A percentile compares a stretch with the other conserved stretches of the same genome.
phyloP scores from a whole-genome alignment of 2,888 invertebrate genomes.

The Quadriops clusia region DNA sequence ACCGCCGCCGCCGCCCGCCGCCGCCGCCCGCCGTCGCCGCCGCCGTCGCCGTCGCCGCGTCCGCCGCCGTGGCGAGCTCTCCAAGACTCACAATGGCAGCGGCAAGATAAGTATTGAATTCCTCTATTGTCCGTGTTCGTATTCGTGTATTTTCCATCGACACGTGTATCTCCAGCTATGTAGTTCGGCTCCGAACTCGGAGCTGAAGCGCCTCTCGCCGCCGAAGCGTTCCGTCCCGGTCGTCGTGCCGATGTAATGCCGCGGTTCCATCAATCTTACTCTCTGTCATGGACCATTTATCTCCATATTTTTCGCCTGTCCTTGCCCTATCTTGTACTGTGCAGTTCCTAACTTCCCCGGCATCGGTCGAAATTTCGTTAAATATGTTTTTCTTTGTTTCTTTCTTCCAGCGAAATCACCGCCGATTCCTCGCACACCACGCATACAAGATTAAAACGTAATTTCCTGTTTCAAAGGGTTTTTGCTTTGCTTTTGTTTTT shows the following conservation, averaged over 20 bases:
- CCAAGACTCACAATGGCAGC: slow-evolving; percentile 9
- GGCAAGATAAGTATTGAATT: slow-evolving; percentile 27
- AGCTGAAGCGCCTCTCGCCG: slow-evolving; percentile 11
- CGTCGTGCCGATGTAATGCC: slow-evolving; percentile 14
- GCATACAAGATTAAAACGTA: too few species aligned
- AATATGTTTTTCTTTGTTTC: slow-evolving; percentile 15
- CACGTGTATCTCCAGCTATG: slow-evolving; percentile 33
- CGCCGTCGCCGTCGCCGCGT: background rate
- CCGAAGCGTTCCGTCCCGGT: too few species aligned
- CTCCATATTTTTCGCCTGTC: slow-evolving; percentile 35
- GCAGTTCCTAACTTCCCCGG: slow-evolving; percentile 11
- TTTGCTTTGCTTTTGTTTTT: too few species aligned
- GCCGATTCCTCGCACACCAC: too few species aligned
- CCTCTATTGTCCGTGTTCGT: slow-evolving; percentile 24
- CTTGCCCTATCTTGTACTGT: slow-evolving; percentile 26
- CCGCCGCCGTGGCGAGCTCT: background rate
- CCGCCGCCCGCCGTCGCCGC: too few species aligned
- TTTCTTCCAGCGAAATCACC: too few species aligned
- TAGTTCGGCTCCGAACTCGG: slow-evolving; percentile 23
- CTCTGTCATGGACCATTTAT: slow-evolving; percentile 36
- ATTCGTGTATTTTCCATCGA: slow-evolving; percentile 32
- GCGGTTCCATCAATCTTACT: slow-evolving; percentile 34
- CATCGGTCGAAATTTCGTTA: slow-evolving; percentile 13
- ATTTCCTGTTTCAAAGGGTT: too few species aligned
- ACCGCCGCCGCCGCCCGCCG: too few species aligned